Evolutionary conservation across 2,797 vertebrate genomes (phyloP).

Genomic region (Pterois miles): DNA sequence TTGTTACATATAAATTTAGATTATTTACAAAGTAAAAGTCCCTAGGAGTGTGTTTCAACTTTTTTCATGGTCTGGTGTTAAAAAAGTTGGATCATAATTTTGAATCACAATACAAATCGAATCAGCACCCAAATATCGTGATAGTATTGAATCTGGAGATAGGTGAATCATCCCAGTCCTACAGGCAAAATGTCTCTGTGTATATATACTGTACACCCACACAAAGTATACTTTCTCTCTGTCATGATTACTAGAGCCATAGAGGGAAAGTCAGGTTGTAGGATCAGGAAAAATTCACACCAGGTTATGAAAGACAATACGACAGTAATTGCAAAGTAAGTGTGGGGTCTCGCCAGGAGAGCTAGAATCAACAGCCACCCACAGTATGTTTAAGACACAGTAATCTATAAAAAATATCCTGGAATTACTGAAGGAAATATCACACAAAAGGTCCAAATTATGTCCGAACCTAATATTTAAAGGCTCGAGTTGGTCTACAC

Average conservation of each 20-base stretch:
- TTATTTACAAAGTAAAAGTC: no score
- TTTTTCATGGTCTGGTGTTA: no score
- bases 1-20: no score
- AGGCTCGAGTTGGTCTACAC: constrained; percentile 44
- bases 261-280: constrained; percentile 66
- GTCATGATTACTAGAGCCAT: constrained; percentile 58
- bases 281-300: constrained; percentile 64
- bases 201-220: background rate
- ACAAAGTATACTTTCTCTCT: constrained; percentile 28
- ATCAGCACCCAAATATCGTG: no score
- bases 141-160: no score
- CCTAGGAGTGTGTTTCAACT: no score
- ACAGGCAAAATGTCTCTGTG: background rate
- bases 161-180: no score
- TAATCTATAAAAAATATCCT: constrained; percentile 76
- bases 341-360: constrained; percentile 69
- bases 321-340: constrained; percentile 70
- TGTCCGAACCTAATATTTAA: constrained; percentile 72
- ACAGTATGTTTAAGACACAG: constrained; percentile 71
- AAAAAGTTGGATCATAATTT: no score
- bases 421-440: constrained; percentile 75
- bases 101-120: no score
- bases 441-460: constrained; percentile 69
- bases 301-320: constrained; percentile 76
- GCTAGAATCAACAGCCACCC: constrained; percentile 80